A percentile compares a stretch with the other conserved stretches of the same genome.
Conservation (phyloP, 2,113 vertebrate genomes). For the Neotoma lepida region DNA sequence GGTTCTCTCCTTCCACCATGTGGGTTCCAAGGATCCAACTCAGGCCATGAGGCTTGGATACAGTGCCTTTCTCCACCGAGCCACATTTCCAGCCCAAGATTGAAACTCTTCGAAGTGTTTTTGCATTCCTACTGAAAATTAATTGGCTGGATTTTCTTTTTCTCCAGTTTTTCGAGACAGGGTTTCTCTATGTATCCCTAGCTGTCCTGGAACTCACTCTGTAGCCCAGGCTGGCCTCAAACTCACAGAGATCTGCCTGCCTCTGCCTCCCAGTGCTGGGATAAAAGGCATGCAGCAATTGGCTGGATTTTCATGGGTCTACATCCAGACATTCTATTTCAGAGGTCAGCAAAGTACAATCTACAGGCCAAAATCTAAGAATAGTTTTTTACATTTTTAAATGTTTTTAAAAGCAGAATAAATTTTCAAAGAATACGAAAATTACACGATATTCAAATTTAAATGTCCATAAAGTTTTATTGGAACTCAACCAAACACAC, state of each 20-base stretch:
- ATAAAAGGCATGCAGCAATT: not conserved
- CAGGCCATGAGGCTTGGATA: not conserved
- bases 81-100: not conserved
- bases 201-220: not conserved
- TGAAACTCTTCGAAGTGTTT: conserved; percentile 10
- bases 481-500: conserved; percentile 15
- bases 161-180: not conserved
- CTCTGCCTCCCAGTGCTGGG: not conserved
- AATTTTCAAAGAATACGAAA: conserved; percentile 54
- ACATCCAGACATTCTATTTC: conserved; percentile 58
- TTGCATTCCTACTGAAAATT: conserved; percentile 43
- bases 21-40: not conserved
- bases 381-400: conserved; percentile 55
- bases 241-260: not conserved
- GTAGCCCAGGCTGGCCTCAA: not conserved
- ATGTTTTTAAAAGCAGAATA: conserved; percentile 41
- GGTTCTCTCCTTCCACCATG: not conserved
- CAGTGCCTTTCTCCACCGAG: not conserved
- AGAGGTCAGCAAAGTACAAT: conserved; percentile 38
- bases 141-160: conserved; percentile 38
- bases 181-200: not conserved
- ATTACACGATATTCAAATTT: conserved; percentile 45
- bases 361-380: conserved; percentile 11
- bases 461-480: conserved; percentile 52
- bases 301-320: conserved; percentile 44